phyloP scores from a whole-genome alignment of 2,888 invertebrate species.

The Synergus umbraculus region DNA sequence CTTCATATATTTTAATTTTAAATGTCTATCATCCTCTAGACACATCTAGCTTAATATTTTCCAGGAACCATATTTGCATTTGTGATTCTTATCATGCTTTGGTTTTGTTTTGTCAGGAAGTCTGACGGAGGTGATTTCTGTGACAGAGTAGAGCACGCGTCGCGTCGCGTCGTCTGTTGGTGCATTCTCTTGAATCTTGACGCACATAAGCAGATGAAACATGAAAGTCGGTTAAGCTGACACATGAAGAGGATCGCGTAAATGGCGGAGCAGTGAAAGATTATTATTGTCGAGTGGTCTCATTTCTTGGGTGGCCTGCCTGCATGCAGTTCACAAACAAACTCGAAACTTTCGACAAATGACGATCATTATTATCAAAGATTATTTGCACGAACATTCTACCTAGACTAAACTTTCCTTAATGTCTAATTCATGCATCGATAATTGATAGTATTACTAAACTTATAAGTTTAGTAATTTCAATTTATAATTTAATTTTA shows the following conservation, averaged over 20 bases:
- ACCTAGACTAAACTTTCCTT: neutral
- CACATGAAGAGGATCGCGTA: slow-evolving; percentile 54
- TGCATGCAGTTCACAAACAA: neutral
- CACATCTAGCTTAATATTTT: neutral
- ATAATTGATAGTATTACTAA: neutral
- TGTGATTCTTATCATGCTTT: neutral
- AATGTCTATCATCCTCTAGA: neutral
- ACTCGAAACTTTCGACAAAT: neutral
- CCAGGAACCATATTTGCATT: slow-evolving; percentile 6
- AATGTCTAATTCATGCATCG: neutral
- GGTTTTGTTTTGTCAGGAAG: slow-evolving; percentile 10
- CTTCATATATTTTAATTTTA: neutral
- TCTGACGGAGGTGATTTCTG: slow-evolving; percentile 7
- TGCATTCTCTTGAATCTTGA: neutral
- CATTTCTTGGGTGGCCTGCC: slow-evolving; percentile 53
- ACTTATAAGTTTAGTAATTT: no score
- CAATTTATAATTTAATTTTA: no score
- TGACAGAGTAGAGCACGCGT: slow-evolving; percentile 2
- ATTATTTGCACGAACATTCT: neutral
- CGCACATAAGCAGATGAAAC: slow-evolving; percentile 67
- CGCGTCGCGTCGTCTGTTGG: slow-evolving; percentile 26
- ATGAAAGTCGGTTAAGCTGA: slow-evolving; percentile 65
- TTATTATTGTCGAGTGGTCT: slow-evolving; percentile 50
- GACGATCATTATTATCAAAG: neutral
- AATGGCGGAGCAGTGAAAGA: slow-evolving; percentile 51